These are phyloP conservation scores for Lysiphlebus fabarum DNA, from an alignment of 1,140 invertebrate species.

Conservation along the genomic window DNA sequence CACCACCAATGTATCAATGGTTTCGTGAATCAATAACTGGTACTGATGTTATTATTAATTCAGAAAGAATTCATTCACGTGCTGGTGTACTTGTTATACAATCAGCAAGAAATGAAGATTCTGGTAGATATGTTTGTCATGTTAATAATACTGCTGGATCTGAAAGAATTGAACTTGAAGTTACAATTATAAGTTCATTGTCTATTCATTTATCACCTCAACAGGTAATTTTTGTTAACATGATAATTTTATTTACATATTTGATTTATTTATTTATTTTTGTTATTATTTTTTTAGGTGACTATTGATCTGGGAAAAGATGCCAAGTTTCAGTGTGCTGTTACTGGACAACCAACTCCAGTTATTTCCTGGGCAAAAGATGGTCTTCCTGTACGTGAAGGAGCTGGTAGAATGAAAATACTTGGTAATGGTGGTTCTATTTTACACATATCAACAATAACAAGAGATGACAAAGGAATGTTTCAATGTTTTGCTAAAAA, in stretches of 20 bases:
- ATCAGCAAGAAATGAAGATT: slow-evolving; percentile 69
- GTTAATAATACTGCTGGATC: slow-evolving; percentile 84
- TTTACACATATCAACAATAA: slow-evolving; percentile 63
- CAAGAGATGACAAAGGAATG: slow-evolving; percentile 78
- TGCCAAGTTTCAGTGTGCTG: slow-evolving; percentile 78
- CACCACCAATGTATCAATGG: slow-evolving; percentile 56
- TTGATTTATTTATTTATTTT: not conserved
- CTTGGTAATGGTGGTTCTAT: slow-evolving; percentile 43
- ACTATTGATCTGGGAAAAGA: slow-evolving; percentile 79
- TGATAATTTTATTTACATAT: too few species aligned
- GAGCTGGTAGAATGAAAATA: slow-evolving; percentile 49
- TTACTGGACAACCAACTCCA: slow-evolving; percentile 79
- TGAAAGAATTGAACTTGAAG: slow-evolving; percentile 77
- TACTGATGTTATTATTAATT: slow-evolving; percentile 47
- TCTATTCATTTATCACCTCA: slow-evolving; percentile 50
- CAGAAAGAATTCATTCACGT: slow-evolving; percentile 55
- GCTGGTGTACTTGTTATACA: slow-evolving; percentile 63
- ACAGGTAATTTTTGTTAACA: slow-evolving; percentile 47
- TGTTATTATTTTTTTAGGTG: slow-evolving; percentile 34
- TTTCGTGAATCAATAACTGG: slow-evolving; percentile 50
- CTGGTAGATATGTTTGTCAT: slow-evolving; percentile 80
- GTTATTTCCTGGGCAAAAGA: slow-evolving; percentile 82
- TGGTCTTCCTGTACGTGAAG: slow-evolving; percentile 67
- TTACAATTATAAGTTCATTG: slow-evolving; percentile 61
- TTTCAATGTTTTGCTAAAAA: slow-evolving; percentile 88